Evolutionary conservation across 2,113 vertebrate species (phyloP).

Genomic region (Sinocyclocheilus anophthalmus): DNA sequence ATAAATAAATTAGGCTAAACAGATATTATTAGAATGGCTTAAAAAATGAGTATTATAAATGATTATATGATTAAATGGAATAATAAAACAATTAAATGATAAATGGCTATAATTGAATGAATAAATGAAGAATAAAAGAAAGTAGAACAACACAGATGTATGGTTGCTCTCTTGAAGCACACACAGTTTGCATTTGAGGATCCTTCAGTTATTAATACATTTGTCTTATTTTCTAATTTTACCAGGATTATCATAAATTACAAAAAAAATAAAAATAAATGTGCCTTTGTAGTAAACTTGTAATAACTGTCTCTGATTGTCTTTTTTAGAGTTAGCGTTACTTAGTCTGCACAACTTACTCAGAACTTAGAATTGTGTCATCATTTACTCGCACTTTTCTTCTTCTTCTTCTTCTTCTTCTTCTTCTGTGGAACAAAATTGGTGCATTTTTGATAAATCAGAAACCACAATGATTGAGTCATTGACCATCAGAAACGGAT

Average conservation of each 20-base stretch:
- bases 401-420: neutral
- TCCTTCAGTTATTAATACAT: no score
- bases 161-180: no score
- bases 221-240: neutral
- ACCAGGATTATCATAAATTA: neutral
- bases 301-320: neutral
- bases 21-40: no score
- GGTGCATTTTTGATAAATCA: neutral
- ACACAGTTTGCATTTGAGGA: no score
- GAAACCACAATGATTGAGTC: neutral
- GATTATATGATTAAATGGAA: no score
- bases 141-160: no score
- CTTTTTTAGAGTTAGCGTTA: neutral
- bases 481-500: neutral
- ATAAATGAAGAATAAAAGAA: no score
- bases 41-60: no score
- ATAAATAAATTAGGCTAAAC: no score
- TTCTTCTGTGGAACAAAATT: neutral
- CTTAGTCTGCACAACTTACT: neutral
- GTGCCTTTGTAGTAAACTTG: neutral
- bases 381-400: neutral
- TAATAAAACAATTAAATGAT: no score
- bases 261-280: neutral
- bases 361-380: neutral
- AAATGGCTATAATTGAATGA: no score